Evolutionary conservation across 2,888 invertebrate genomes (phyloP).

Genomic region (Eupithecia pulchellata): DNA sequence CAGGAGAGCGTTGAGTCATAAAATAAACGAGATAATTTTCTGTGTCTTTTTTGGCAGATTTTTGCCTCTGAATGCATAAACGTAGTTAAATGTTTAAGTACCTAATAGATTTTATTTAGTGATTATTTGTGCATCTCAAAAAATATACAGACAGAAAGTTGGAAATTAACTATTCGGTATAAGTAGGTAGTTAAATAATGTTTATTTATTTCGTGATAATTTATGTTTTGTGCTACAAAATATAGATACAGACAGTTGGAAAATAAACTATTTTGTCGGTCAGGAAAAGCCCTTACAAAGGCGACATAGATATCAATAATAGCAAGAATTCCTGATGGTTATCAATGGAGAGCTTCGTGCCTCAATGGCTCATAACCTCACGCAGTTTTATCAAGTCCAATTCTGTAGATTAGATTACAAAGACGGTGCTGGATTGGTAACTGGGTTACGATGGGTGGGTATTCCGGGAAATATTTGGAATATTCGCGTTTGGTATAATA

Average conservation of each 20-base stretch:
- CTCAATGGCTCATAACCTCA: slow-evolving; percentile 6
- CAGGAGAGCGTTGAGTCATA: too few species aligned
- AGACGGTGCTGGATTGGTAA: not conserved
- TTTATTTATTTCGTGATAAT: too few species aligned
- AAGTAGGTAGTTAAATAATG: too few species aligned
- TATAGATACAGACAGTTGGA: not conserved
- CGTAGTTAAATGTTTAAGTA: too few species aligned
- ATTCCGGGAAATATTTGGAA: not conserved
- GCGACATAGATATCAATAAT: not conserved
- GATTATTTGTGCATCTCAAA: too few species aligned
- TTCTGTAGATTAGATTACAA: slow-evolving; percentile 5
- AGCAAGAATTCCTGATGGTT: slow-evolving; percentile 7
- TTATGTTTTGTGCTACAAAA: not conserved
- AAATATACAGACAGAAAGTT: too few species aligned
- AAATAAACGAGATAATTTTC: too few species aligned
- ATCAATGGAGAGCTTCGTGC: slow-evolving; percentile 7
- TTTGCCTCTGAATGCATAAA: too few species aligned
- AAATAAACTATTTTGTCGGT: not conserved
- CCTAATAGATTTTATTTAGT: too few species aligned
- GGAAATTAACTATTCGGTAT: too few species aligned
- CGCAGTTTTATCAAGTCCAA: slow-evolving; percentile 13
- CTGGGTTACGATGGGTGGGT: not conserved
- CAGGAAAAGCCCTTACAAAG: not conserved
- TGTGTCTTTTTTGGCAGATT: too few species aligned
- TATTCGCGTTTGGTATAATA: not conserved